Evolutionary conservation across 2,888 invertebrate genomes (phyloP), one percentile per base, ranked within the genome.

Genomic region (Diachrysia chrysitis): DNA sequence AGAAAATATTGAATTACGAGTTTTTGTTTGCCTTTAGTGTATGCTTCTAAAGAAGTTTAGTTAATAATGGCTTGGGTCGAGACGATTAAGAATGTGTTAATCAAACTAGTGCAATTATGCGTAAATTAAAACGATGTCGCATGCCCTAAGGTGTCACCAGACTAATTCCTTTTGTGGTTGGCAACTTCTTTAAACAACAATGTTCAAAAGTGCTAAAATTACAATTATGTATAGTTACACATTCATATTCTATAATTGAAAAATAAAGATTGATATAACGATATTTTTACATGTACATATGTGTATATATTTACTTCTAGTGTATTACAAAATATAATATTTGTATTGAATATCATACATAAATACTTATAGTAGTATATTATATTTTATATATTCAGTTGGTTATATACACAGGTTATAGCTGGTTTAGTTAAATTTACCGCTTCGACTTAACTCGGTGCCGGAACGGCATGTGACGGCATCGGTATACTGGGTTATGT

Each of bases 361-460:
- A 25, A 37, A 56, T 66, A 74, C 58, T 57, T 59, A 70, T 48
- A 61, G 25, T 71, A 75, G 56, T 67, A 62, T 66, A 66, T 66
- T 70, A 66, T 74, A 74, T 70, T 69, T 73, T 74, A 71, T 60
- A 62, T 69, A 65, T 42, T 65, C 66, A 63, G 66, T 71, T 71
- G 32, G 63, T 69, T 51, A 66, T 64, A 61, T 68, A 73, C 67
- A 79, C 69, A 55, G 32, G 74, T 67, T 74, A 71, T 63, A 69
- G 70, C 58, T 63, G 42, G 23, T 62, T 64, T 63, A 42, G 56
- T 73, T 57, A 32, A 51, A 48, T 56, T 12, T 46, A 46, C 53
- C 56, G 25, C 29, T 21, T 58, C 32, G 1, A 61, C 46, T 62
- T 53, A 25, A 48, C 63, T 35, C 35, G 17, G 29, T 19, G 29